These are phyloP conservation scores for Lordiphosa collinella DNA, from an alignment of 1,140 invertebrate genomes.

Conservation along the genomic window DNA sequence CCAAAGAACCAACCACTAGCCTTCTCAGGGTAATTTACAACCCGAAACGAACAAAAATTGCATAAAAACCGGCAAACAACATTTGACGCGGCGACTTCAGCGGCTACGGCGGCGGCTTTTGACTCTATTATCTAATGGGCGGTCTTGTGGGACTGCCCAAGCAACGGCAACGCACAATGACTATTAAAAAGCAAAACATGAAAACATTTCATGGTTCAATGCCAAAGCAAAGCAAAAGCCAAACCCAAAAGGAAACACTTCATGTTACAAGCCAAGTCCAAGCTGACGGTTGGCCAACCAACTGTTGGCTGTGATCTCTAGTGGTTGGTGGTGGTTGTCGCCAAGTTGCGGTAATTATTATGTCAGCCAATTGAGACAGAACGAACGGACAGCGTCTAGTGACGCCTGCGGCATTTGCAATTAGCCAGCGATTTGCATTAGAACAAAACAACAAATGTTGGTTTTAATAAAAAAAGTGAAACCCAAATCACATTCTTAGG, in stretches of 20 bases:
- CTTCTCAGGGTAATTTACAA: conserved; percentile 24
- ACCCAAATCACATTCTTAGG: neutral
- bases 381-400: conserved; percentile 10
- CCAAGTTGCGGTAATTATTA: conserved; percentile 67
- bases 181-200: conserved; percentile 11
- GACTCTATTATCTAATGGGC: conserved; percentile 49
- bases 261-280: conserved; percentile 36
- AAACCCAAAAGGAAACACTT: conserved; percentile 49
- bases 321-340: conserved; percentile 24
- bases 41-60: conserved; percentile 20
- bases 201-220: conserved; percentile 66
- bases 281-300: conserved; percentile 46
- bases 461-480: conserved; percentile 32
- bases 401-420: conserved; percentile 67
- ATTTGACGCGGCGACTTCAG: conserved; percentile 16
- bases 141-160: conserved; percentile 30
- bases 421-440: conserved; percentile 47
- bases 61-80: conserved; percentile 25
- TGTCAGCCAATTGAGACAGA: conserved; percentile 47
- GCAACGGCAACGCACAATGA: conserved; percentile 45
- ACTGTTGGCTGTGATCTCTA: conserved; percentile 12
- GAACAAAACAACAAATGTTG: conserved; percentile 48
- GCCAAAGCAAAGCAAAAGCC: conserved; percentile 33
- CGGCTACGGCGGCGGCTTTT: conserved; percentile 23
- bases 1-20: conserved; percentile 1